Evolutionary conservation across 2,888 invertebrate genomes (phyloP).

Genomic region (Argyra leucocephala): DNA sequence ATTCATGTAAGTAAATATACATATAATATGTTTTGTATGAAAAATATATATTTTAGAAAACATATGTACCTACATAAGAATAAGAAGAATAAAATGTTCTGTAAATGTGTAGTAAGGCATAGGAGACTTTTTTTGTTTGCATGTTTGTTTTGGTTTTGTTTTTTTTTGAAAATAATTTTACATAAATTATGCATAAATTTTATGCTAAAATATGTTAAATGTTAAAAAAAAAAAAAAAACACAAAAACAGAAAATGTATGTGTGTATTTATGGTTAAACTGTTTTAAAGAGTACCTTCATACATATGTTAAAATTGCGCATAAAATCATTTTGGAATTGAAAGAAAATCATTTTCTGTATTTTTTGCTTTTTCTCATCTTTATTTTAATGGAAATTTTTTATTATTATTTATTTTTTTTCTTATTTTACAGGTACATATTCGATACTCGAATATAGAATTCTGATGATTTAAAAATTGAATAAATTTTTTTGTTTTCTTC

Average conservation of each 20-base stretch:
- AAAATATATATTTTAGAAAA: no score
- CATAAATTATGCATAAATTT: conserved; percentile 6
- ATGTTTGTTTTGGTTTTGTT: no score
- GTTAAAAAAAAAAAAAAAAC: neutral
- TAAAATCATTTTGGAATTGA: neutral
- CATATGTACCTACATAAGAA: neutral
- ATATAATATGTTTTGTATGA: no score
- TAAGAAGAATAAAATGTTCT: neutral
- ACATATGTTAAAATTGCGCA: conserved; percentile 2
- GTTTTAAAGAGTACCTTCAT: neutral
- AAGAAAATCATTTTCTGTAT: neutral
- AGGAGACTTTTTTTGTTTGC: neutral
- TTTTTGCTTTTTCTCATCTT: no score
- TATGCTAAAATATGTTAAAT: conserved; percentile 6
- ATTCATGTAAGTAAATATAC: no score
- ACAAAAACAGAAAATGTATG: neutral
- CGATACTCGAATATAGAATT: no score
- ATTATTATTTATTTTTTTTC: neutral
- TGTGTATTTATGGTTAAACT: neutral
- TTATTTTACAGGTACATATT: no score
- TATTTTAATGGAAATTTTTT: neutral
- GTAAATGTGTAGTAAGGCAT: neutral
- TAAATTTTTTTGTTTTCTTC: no score
- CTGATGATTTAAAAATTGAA: no score
- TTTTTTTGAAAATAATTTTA: conserved; percentile 2